Evolutionary conservation across 2,888 invertebrate genomes (phyloP).

Genomic region (Branchipolynoe longqiensis): DNA sequence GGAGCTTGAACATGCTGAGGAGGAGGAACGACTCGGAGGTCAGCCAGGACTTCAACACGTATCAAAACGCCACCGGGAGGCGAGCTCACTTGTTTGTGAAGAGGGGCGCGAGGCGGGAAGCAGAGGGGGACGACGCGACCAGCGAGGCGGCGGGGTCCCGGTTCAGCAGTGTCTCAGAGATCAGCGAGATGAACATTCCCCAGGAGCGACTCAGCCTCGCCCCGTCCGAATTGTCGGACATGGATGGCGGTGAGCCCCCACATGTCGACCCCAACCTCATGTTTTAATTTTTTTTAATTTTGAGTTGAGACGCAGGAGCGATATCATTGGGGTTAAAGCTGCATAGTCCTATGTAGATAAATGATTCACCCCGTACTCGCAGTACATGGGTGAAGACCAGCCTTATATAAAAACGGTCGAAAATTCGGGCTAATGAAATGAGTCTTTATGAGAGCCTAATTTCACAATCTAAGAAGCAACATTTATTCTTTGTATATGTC

Average conservation of each 20-base stretch:
- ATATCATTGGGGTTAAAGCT: no score
- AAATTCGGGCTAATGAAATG: no score
- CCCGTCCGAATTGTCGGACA: slow-evolving; percentile 26
- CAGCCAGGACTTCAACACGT: slow-evolving; percentile 32
- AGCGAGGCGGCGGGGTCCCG: background rate
- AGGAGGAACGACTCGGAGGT: background rate
- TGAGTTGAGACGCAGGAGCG: no score
- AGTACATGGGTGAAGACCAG: no score
- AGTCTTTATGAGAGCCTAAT: no score
- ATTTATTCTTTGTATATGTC: no score
- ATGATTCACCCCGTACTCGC: no score
- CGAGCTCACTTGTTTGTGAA: background rate
- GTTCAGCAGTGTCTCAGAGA: slow-evolving; percentile 25
- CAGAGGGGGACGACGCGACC: background rate
- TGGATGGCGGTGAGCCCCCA: background rate
- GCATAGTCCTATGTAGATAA: no score
- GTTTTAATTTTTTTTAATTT: no score
- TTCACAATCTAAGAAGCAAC: no score
- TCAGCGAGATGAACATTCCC: background rate
- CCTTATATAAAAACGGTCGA: no score
- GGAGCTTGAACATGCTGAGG: slow-evolving; percentile 23
- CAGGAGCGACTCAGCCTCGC: slow-evolving; percentile 14
- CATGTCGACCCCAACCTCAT: slow-evolving; percentile 37
- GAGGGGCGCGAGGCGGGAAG: background rate
- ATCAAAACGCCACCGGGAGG: slow-evolving; percentile 6